Percentiles rank a stretch among this genome's conserved stretches.
These are phyloP conservation scores for Cryptoprocta ferox DNA, from an alignment of 2,797 vertebrate species.

Conservation along the genomic window DNA sequence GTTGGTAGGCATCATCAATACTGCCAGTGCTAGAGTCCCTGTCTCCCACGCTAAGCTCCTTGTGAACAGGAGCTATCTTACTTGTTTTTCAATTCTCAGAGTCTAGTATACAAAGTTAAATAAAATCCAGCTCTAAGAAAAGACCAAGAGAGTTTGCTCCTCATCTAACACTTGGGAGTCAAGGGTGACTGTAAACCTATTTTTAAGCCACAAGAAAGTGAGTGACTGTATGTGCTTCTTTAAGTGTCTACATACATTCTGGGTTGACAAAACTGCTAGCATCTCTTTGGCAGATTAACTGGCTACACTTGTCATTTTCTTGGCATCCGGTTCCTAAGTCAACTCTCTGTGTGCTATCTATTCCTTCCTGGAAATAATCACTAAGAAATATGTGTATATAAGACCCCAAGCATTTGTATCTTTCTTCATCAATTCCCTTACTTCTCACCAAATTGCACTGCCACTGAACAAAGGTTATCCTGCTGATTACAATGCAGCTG, in stretches of 20 bases:
- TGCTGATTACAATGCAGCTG: neutral
- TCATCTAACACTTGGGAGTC: neutral
- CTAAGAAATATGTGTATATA: neutral
- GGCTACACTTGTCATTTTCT: constrained; percentile 53
- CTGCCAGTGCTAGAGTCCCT: neutral
- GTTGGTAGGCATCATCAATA: accelerated
- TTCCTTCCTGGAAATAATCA: constrained; percentile 40
- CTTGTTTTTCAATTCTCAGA: neutral
- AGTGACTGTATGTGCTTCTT: neutral
- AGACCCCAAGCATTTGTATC: neutral
- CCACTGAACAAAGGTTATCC: neutral
- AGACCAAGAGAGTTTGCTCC: neutral
- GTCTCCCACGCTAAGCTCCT: neutral
- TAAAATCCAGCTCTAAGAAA: neutral
- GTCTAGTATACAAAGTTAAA: constrained; percentile 6
- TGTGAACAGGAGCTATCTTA: neutral
- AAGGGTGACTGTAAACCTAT: neutral
- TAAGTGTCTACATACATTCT: neutral
- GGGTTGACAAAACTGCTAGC: constrained; percentile 30
- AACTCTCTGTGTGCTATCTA: neutral
- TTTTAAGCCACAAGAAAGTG: constrained; percentile 55
- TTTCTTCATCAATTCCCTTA: neutral
- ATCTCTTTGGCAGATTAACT: constrained; percentile 35
- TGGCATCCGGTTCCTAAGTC: constrained; percentile 47
- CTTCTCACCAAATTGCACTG: neutral